A percentile compares a stretch with the other conserved stretches of the same genome.
Conservation (phyloP, 2,113 vertebrate species). For the Oryzias woworae region DNA sequence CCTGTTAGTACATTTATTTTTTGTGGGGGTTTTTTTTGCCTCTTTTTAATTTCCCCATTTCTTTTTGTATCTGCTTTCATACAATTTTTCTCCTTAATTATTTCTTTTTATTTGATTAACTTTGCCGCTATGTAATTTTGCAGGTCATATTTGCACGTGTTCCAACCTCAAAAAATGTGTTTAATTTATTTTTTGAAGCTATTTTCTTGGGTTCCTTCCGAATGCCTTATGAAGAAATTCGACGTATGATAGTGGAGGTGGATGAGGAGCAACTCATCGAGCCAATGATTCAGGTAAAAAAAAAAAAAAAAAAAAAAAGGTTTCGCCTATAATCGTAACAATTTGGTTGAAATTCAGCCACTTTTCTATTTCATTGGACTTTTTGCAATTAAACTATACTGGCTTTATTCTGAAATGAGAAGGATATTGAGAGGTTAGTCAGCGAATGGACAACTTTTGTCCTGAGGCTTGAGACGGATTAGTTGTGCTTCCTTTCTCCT, state of each 20-base stretch:
- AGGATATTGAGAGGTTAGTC: neutral
- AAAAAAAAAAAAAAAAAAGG: no score
- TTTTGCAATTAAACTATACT: neutral
- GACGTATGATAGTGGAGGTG: slow-evolving; percentile 89
- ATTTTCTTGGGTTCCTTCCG: slow-evolving; percentile 97
- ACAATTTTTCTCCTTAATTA: neutral
- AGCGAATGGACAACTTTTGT: slow-evolving; percentile 5
- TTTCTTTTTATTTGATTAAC: neutral
- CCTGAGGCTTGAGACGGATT: slow-evolving; percentile 18
- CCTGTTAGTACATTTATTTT: neutral
- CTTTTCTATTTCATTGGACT: neutral
- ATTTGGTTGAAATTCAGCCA: neutral
- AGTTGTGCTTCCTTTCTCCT: slow-evolving; percentile 17
- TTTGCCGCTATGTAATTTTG: neutral
- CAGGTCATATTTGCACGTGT: neutral
- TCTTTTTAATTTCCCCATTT: neutral
- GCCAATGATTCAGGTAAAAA: slow-evolving; percentile 92
- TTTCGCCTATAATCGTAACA: slow-evolving; percentile 1
- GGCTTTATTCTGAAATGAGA: neutral
- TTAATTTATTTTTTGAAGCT: slow-evolving; percentile 68
- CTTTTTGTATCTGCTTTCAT: neutral
- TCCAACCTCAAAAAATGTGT: neutral
- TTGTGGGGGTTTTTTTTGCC: neutral
- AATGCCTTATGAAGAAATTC: slow-evolving; percentile 94
- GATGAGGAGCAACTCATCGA: slow-evolving; percentile 93